Evolutionary conservation across 2,113 vertebrate genomes (phyloP).

Genomic region (Pholis gunnellus): DNA sequence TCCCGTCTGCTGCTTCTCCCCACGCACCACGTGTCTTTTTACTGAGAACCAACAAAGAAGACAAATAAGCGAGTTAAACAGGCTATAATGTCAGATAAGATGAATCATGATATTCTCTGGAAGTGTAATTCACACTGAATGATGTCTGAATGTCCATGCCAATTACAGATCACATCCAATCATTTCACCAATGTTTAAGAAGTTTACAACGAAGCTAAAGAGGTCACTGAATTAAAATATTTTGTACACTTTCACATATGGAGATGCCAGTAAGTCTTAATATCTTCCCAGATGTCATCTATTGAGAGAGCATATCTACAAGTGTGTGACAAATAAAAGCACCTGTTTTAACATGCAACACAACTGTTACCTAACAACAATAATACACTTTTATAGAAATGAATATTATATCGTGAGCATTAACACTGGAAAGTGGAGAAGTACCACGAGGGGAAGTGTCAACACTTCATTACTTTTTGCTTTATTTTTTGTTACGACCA

Average conservation of each 20-base stretch:
- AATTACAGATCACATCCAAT: no score
- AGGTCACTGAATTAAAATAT: no score
- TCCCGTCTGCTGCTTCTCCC: no score
- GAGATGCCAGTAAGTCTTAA: background rate
- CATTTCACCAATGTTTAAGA: no score
- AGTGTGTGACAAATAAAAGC: background rate
- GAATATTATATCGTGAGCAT: background rate
- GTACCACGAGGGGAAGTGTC: no score
- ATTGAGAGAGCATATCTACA: background rate
- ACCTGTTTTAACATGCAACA: background rate
- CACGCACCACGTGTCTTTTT: no score
- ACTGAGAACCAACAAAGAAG: no score
- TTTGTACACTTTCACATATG: no score
- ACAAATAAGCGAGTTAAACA: background rate
- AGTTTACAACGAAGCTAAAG: no score
- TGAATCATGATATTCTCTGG: background rate
- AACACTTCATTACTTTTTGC: no score
- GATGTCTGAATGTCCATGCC: background rate
- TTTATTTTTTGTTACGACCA: no score
- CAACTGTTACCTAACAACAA: background rate
- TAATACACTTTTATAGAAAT: background rate
- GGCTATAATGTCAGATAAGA: no score
- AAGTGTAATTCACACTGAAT: background rate
- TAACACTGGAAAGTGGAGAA: background rate
- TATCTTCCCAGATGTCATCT: background rate